Evolutionary conservation across 2,797 vertebrate species (phyloP).

Genomic region (Tiaroga cobitis): DNA sequence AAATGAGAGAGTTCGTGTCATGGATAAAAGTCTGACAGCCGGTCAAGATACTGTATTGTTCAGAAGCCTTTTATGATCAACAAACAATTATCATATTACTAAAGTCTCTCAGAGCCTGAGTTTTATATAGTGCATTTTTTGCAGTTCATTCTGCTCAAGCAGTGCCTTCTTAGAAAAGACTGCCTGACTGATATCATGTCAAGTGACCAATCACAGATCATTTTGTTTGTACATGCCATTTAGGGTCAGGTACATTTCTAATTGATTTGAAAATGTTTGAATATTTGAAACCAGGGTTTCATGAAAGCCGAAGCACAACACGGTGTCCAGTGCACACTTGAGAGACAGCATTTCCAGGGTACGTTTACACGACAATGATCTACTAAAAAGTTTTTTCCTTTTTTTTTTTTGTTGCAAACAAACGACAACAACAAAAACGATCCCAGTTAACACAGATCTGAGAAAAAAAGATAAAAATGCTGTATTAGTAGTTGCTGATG

Average conservation of each 20-base stretch:
- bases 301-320: not conserved
- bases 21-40: constrained; percentile 24
- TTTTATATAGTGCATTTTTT: not conserved
- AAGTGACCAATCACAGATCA: not conserved
- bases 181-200: not conserved
- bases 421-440: too few species aligned
- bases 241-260: not conserved
- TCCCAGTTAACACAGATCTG: too few species aligned
- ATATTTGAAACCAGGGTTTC: not conserved
- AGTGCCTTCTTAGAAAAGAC: too few species aligned
- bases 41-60: constrained; percentile 36
- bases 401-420: too few species aligned
- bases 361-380: too few species aligned
- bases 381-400: too few species aligned
- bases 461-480: too few species aligned
- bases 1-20: constrained; percentile 37
- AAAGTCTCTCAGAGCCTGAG: not conserved
- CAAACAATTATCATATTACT: not conserved
- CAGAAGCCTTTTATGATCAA: constrained; percentile 48
- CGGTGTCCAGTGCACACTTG: not conserved
- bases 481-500: too few species aligned
- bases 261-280: not conserved
- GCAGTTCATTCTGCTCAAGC: not conserved
- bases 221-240: not conserved
- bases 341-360: not conserved